A percentile compares a stretch with the other conserved stretches of the same genome.
These are phyloP conservation scores for Hylaeus anthracinus DNA, from an alignment of 1,140 invertebrate species.

Conservation along the genomic window DNA sequence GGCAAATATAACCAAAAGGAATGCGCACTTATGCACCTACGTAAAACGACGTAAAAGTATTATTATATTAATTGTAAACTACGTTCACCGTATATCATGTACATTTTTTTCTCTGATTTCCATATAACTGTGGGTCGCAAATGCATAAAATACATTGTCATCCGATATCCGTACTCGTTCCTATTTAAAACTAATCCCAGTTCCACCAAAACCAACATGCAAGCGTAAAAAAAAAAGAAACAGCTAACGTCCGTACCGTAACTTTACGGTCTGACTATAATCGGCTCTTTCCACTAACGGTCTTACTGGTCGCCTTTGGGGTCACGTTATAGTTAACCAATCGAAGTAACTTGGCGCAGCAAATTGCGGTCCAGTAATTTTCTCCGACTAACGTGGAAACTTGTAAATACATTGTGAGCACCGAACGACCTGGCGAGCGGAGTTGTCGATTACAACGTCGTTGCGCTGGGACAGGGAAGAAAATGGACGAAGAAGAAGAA, in stretches of 20 bases:
- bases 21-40: no score
- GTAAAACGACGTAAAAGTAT: no score
- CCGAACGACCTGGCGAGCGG: no score
- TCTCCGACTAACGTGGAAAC: conserved; percentile 9
- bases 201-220: no score
- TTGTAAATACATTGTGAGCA: conserved; percentile 7
- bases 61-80: no score
- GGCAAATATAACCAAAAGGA: no score
- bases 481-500: neutral
- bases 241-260: neutral
- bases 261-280: conserved; percentile 27
- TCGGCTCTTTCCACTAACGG: conserved; percentile 28
- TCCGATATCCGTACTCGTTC: no score
- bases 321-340: conserved; percentile 13
- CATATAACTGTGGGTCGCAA: no score
- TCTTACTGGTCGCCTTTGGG: conserved; percentile 14
- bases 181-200: no score
- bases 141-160: no score
- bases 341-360: neutral
- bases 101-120: no score
- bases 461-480: neutral
- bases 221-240: neutral
- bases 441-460: conserved; percentile 5
- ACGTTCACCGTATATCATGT: no score
- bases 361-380: conserved; percentile 21